Evolutionary conservation across 2,888 invertebrate species (phyloP).

Genomic region (Sesia apiformis): DNA sequence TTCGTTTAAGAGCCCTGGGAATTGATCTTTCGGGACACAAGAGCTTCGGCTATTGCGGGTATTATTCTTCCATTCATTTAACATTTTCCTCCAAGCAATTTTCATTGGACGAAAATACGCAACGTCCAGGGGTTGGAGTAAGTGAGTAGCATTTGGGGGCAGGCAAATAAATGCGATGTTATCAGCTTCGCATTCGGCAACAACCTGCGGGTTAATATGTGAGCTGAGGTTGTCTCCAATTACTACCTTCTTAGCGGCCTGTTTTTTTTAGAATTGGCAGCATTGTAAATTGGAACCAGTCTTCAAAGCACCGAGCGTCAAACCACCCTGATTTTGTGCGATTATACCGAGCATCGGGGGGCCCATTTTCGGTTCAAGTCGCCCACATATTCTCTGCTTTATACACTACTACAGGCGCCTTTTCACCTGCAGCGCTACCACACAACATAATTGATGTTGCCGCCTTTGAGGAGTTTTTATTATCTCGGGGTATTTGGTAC

Average conservation of each 20-base stretch:
- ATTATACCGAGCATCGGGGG: conserved; percentile 24
- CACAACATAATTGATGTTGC: background rate
- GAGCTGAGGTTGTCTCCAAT: too few relatives aligned
- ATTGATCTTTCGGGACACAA: conserved; percentile 10
- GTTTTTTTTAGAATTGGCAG: conserved; percentile 4
- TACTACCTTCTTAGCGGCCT: conserved; percentile 3
- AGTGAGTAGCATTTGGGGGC: too few relatives aligned
- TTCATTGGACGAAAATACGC: conserved; percentile 7
- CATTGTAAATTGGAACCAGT: conserved; percentile 22
- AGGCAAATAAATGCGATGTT: too few relatives aligned
- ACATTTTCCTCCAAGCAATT: conserved; percentile 3
- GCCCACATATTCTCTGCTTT: conserved; percentile 28
- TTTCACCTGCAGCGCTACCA: background rate
- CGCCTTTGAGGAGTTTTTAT: background rate
- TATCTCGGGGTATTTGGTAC: too few relatives aligned
- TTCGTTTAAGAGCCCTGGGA: conserved; percentile 12
- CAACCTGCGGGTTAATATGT: too few relatives aligned
- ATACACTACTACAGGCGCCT: conserved; percentile 33
- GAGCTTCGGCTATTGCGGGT: conserved; percentile 6
- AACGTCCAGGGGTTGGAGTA: too few relatives aligned
- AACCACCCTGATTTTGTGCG: conserved; percentile 27
- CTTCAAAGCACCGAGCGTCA: conserved; percentile 18
- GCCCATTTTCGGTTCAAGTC: conserved; percentile 32
- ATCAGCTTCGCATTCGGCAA: too few relatives aligned
- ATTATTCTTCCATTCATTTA: conserved; percentile 4